A percentile compares a stretch with the other conserved stretches of the same genome.
Conservation (phyloP, 2,113 vertebrate genomes). For the Siniperca chuatsi region DNA sequence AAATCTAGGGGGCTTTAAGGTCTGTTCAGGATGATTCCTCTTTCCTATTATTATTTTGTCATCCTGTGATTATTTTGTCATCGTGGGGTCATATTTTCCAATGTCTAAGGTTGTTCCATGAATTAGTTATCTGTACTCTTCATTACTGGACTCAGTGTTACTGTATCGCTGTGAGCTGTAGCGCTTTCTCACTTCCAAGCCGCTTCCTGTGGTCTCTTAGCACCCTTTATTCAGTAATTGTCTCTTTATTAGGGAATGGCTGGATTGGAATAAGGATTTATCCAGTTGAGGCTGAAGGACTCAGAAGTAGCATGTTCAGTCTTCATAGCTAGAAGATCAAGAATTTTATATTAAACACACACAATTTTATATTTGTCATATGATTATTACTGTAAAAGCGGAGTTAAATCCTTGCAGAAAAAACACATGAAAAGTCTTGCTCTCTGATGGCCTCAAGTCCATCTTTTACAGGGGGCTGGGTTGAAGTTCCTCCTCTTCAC, state of each 20-base stretch:
- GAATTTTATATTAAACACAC: not conserved
- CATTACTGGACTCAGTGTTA: slow-evolving; percentile 49
- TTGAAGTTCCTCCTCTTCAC: slow-evolving; percentile 5
- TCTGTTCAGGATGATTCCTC: slow-evolving; percentile 69
- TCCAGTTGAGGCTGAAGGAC: slow-evolving; percentile 2
- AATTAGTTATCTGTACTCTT: slow-evolving; percentile 59
- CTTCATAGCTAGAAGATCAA: slow-evolving; percentile 10
- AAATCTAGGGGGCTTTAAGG: slow-evolving; percentile 67
- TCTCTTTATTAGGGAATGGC: slow-evolving; percentile 54
- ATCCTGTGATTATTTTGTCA: slow-evolving; percentile 79
- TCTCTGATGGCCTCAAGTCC: not conserved
- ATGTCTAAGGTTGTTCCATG: slow-evolving; percentile 63
- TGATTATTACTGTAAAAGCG: not conserved
- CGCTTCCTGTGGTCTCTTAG: slow-evolving; percentile 42
- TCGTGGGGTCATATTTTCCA: slow-evolving; percentile 75
- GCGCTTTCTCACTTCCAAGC: slow-evolving; percentile 46
- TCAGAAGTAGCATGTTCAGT: slow-evolving; percentile 6
- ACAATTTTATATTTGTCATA: not conserved
- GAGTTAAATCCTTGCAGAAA: slow-evolving; percentile 1
- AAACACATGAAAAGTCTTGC: not conserved
- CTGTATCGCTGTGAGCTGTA: slow-evolving; percentile 28
- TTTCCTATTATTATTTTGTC: slow-evolving; percentile 81
- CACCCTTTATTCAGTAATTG: slow-evolving; percentile 57
- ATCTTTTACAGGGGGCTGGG: not conserved
- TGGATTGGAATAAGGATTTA: slow-evolving; percentile 53